Percentiles rank a stretch among this genome's conserved stretches.
Evolutionary conservation across 2,113 vertebrate species (phyloP).

Genomic region (Mustelus asterias): DNA sequence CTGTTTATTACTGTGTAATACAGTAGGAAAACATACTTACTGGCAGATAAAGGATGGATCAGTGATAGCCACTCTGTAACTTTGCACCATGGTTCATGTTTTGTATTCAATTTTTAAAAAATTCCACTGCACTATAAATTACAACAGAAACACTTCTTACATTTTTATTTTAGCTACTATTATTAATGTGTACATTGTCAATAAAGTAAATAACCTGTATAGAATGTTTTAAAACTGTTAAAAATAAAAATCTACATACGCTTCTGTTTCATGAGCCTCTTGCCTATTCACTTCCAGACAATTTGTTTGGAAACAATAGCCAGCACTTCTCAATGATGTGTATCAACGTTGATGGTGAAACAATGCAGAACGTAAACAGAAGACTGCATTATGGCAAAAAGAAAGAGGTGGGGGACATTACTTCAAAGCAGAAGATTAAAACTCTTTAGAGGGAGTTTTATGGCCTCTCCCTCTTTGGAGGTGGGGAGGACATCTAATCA

Average conservation of each 20-base stretch:
- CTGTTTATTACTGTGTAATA: slow-evolving; percentile 19
- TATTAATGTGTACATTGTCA: slow-evolving; percentile 34
- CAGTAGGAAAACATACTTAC: not conserved
- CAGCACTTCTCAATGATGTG: not conserved
- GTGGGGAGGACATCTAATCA: too few relatives aligned
- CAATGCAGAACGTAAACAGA: not conserved
- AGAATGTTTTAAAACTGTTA: slow-evolving; percentile 38
- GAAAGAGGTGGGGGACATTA: not conserved
- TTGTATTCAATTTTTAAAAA: slow-evolving; percentile 27
- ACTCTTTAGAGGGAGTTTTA: not conserved
- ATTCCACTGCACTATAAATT: slow-evolving; percentile 36
- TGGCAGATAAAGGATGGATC: slow-evolving; percentile 22
- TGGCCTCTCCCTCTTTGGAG: too few relatives aligned
- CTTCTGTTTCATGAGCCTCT: slow-evolving; percentile 23
- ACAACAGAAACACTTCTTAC: slow-evolving; percentile 27
- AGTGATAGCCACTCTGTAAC: slow-evolving; percentile 6
- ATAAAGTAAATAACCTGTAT: slow-evolving; percentile 37
- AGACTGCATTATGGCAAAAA: not conserved
- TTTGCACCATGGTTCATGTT: slow-evolving; percentile 19
- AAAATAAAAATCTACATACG: slow-evolving; percentile 38
- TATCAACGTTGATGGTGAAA: not conserved
- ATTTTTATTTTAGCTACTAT: slow-evolving; percentile 36
- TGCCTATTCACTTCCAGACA: slow-evolving; percentile 13
- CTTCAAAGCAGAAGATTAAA: not conserved
- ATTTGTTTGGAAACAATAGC: not conserved